Base-by-base conservation (phyloP, 1,140 invertebrate species). In the Tachypleus tridentatus region DNA sequence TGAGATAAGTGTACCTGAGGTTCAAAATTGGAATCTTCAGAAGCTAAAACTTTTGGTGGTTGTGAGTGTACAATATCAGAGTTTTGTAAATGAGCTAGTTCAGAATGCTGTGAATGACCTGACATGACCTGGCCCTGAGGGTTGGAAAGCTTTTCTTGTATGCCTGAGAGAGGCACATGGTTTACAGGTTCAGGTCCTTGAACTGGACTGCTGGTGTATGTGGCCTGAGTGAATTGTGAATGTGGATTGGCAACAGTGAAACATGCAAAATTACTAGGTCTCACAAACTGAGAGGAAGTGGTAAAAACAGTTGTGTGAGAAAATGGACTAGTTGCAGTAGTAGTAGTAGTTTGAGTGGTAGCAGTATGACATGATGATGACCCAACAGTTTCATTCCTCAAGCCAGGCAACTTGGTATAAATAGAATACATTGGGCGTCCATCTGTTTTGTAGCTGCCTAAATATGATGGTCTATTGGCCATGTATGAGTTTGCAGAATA, bases 381-480 rank as follows among this genome's bases (percentile, higher is more conserved):
- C 64, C 80, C 79, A 3, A 78, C 74, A 3, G 70, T 64, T 51
- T 75, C 73, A 58, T 72, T 72, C 50, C 73, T 68, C 47, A 75
- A 63, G 9, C 74, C 73, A 7, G 71, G 75, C 29, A 76, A 63
- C 57, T 73, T 74, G 4, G 70, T 70, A 63, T 75, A 74, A 4
- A 69, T 63, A 2, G 68, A 72, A 60, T 69, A 70, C 8, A 60
- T 67, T 63, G 62, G 68, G 60, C 60, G 66, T 47, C 50, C 63
- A 62, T 61, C 60, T 57, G 60, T 47, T 61, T 83, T 78, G 67
- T 85, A 86, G 6, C 66, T 69, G 57, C 81, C 80, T 4, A 77
- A 75, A 66, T 83, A 83, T 64, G 82, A 84, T 49, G 86, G 85
- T 63, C 85, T 76, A 76, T 88, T 87, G 49, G 86, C 86, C 81